A percentile compares a stretch with the other conserved stretches of the same genome.
Evolutionary conservation across 2,113 vertebrate species (phyloP).

Genomic region (Solea solea): DNA sequence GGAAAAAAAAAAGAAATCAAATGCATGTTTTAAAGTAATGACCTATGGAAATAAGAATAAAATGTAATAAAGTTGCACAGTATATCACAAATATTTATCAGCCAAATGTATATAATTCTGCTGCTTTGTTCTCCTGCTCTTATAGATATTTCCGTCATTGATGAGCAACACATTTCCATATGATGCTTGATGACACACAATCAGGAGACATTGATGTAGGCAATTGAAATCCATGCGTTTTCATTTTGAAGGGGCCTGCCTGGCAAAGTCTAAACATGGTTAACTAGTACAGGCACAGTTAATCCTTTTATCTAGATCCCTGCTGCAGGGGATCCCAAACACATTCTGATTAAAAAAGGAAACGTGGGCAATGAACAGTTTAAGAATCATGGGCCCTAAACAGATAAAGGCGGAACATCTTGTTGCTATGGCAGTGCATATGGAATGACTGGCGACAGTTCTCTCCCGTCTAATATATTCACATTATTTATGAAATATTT

Average conservation of each 20-base stretch:
- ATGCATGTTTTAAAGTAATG: not conserved
- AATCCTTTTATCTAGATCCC: conserved; percentile 87
- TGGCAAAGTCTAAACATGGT: conserved; percentile 82
- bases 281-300: conserved; percentile 85
- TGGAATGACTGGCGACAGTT: conserved; percentile 79
- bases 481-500: conserved; percentile 86
- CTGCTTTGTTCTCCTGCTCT: not conserved
- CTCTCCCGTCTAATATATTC: conserved; percentile 80
- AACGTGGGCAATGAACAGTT: conserved; percentile 84
- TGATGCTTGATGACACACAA: conserved; percentile 68
- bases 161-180: conserved; percentile 29
- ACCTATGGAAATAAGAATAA: not conserved
- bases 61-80: not conserved
- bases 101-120: not conserved
- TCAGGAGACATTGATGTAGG: conserved; percentile 67
- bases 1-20: conserved; percentile 13
- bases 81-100: not conserved
- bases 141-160: conserved; percentile 20
- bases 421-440: conserved; percentile 84
- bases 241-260: conserved; percentile 77
- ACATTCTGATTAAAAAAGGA: conserved; percentile 85
- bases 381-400: conserved; percentile 81
- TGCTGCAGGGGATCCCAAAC: conserved; percentile 86
- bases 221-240: conserved; percentile 79
- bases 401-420: conserved; percentile 83